Evolutionary conservation across 2,797 vertebrate genomes (phyloP).

Genomic region (Gymnodraco acuticeps): DNA sequence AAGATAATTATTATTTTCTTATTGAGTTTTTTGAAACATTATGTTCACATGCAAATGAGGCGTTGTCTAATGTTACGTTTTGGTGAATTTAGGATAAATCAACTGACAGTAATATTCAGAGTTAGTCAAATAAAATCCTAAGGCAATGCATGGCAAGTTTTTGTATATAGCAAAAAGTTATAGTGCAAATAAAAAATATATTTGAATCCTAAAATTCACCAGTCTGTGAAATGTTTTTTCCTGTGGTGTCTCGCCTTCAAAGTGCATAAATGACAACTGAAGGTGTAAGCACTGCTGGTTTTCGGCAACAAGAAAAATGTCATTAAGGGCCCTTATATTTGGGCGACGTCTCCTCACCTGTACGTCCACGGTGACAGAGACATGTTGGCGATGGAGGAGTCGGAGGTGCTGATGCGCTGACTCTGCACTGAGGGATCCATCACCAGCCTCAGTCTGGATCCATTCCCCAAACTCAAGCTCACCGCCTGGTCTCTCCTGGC

Average conservation of each 20-base stretch:
- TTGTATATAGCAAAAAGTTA: too few species aligned
- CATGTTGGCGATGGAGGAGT: constrained; percentile 41
- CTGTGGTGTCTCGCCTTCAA: neutral
- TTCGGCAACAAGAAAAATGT: neutral
- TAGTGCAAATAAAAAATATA: too few species aligned
- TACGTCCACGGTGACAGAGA: constrained; percentile 84
- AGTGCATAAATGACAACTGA: neutral
- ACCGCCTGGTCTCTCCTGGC: fast-evolving
- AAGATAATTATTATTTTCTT: too few species aligned
- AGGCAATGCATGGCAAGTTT: too few species aligned
- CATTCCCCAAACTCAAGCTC: neutral
- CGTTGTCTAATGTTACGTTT: too few species aligned
- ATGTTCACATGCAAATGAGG: too few species aligned
- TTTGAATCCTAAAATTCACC: too few species aligned
- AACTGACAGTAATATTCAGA: too few species aligned
- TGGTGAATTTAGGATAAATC: too few species aligned
- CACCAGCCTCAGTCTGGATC: constrained; percentile 23
- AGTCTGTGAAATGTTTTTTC: too few species aligned
- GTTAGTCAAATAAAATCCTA: too few species aligned
- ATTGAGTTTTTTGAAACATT: too few species aligned
- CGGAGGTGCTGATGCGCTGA: neutral
- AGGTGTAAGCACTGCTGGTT: neutral
- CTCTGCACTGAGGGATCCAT: constrained; percentile 30
- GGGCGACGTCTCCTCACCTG: constrained; percentile 72
- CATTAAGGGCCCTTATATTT: neutral